phyloP scores from a whole-genome alignment of 2,888 invertebrate species.

The Drosophila bunnanda region DNA sequence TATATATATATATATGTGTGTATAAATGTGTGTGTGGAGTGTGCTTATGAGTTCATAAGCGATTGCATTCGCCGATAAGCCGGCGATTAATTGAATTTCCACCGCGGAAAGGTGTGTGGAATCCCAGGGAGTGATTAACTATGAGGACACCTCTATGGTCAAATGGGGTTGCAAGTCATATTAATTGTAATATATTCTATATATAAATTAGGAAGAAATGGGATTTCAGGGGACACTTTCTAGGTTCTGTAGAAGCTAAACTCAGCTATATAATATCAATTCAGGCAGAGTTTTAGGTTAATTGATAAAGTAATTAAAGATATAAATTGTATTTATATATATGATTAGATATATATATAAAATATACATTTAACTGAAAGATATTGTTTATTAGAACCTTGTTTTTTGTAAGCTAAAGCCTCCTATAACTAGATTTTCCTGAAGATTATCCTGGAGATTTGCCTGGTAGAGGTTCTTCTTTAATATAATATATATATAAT shows the following conservation, averaged over 20 bases:
- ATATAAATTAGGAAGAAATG: background rate
- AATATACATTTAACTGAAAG: too few relatives aligned
- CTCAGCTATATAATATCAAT: too few relatives aligned
- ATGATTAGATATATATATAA: too few relatives aligned
- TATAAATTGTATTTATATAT: too few relatives aligned
- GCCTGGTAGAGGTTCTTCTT: too few relatives aligned
- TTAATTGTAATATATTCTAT: background rate
- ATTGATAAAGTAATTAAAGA: too few relatives aligned
- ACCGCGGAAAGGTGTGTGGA: slow-evolving; percentile 45
- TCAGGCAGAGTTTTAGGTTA: too few relatives aligned
- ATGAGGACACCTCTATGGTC: background rate
- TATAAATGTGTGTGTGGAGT: slow-evolving; percentile 12
- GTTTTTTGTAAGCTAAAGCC: too few relatives aligned
- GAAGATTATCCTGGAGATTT: too few relatives aligned
- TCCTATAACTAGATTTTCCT: too few relatives aligned
- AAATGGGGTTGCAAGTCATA: background rate
- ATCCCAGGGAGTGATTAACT: slow-evolving; percentile 33
- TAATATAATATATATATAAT: too few relatives aligned
- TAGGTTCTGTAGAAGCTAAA: background rate
- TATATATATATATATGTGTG: background rate
- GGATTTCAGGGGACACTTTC: background rate
- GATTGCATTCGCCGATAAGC: slow-evolving; percentile 70
- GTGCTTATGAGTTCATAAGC: slow-evolving; percentile 63
- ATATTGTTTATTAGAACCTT: too few relatives aligned
- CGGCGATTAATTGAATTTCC: slow-evolving; percentile 67